A percentile compares a stretch with the other conserved stretches of the same genome.
These are phyloP conservation scores for Creontiades dilutus DNA, from an alignment of 2,888 invertebrate species.

Conservation along the genomic window DNA sequence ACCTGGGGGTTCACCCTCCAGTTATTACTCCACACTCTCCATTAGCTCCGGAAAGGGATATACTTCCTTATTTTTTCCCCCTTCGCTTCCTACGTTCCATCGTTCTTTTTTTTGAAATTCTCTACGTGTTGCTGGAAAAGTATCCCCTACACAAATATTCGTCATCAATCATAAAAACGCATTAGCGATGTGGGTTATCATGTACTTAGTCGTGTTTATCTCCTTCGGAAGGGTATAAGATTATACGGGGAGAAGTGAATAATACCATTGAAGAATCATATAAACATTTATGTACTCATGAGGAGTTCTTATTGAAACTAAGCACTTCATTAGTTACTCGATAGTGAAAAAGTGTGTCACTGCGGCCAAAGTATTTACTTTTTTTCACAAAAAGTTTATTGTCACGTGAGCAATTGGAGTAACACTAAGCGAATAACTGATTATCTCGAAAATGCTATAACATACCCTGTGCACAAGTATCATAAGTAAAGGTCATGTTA, in stretches of 20 bases:
- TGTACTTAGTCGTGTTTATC: not conserved
- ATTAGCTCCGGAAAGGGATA: constrained; percentile 20
- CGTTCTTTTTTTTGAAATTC: not conserved
- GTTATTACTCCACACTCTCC: not conserved
- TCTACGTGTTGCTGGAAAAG: not conserved
- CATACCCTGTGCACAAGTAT: too few species aligned
- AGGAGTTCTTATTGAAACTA: too few species aligned
- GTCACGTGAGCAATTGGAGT: too few species aligned
- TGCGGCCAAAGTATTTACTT: too few species aligned
- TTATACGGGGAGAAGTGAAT: not conserved
- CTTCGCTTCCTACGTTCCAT: not conserved
- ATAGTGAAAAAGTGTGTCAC: too few species aligned
- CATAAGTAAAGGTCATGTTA: too few species aligned
- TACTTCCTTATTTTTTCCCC: constrained; percentile 19
- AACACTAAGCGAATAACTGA: too few species aligned
- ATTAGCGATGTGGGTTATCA: constrained; percentile 1
- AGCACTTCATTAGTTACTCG: too few species aligned
- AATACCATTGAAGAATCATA: not conserved
- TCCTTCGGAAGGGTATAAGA: not conserved
- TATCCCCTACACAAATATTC: not conserved
- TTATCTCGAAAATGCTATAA: too few species aligned
- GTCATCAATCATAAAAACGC: constrained; percentile 17
- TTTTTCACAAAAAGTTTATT: too few species aligned
- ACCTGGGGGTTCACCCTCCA: constrained; percentile 16
- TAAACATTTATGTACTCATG: not conserved